Base-by-base conservation (phyloP, 1,140 invertebrate genomes). In the Elymnias hypermnestra region DNA sequence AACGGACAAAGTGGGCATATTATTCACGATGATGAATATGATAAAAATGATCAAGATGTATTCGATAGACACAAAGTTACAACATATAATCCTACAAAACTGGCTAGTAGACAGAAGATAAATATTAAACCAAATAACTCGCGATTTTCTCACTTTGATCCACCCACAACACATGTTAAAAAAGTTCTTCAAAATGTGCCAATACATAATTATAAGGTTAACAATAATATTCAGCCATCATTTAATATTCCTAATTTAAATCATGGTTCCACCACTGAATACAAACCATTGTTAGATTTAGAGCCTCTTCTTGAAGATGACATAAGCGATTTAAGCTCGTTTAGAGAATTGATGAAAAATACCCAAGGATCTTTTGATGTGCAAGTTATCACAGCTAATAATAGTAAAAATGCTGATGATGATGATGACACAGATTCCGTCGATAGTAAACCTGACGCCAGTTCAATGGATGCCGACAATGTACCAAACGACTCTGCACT, bases 241-340 rank as follows among this genome's bases (percentile, higher is more conserved):
- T 68, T 68, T 59, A 39, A 64, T 35, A 55, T 57, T 23, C 36
- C 51, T 35, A 72, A 58, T 45, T 7, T 52, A 9, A 65, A 71
- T 53, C 66, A 71, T 9, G 69, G 57, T 56, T 60, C 75, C 42
- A 84, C 86, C 5, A 87, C 86, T 2, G 87, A 88, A 72, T 88
- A 87, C 49, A 87, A 85, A 65, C 67, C 82, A 13, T 48, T 83
- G 17, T 71, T 87, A 52, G 85, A 89, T 59, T 73, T 88, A 36
- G 88, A 88, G 63, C 82, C 88, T 5, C 58, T 89, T 33, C 70
- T 89, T 21, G 88, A 89, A 76, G 88, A 88, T 54, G 86, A 87
- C 38, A 86, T 87, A 42, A 76, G 81, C 56, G 83, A 86, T 47
- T 57, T 84, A 13, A 76, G 65, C 49, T 76, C 86, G 5, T 87